Conservation (phyloP, 2,888 invertebrate genomes). For the Drosophila conformis region DNA sequence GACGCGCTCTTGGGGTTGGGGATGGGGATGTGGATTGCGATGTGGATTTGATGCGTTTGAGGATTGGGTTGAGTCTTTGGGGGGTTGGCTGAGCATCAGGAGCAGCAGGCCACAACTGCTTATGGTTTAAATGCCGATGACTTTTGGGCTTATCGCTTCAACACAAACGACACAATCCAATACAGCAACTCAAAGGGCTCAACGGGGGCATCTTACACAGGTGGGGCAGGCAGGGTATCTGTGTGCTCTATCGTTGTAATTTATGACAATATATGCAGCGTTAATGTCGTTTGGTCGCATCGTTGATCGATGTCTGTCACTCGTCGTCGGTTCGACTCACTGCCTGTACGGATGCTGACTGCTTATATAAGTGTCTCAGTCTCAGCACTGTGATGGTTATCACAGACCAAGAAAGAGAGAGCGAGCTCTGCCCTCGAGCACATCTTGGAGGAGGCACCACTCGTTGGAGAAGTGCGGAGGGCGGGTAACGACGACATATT, state of each 20-base stretch:
- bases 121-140: constrained; percentile 78
- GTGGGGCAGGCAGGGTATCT: not conserved
- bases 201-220: not conserved
- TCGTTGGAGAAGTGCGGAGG: not conserved
- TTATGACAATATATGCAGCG: constrained; percentile 84
- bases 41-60: constrained; percentile 18
- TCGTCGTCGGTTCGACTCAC: constrained; percentile 43
- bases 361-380: constrained; percentile 73
- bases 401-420: constrained; percentile 23
- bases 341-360: constrained; percentile 67
- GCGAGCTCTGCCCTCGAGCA: constrained; percentile 11
- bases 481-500: constrained; percentile 56
- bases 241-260: constrained; percentile 70
- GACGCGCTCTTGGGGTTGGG: constrained; percentile 57
- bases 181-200: constrained; percentile 41
- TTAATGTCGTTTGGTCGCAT: constrained; percentile 79
- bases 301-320: constrained; percentile 78
- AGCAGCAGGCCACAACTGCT: constrained; percentile 36
- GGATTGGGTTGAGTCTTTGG: constrained; percentile 59
- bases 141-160: constrained; percentile 68
- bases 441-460: not conserved
- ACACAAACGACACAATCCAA: constrained; percentile 45
- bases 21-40: constrained; percentile 32
- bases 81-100: constrained; percentile 57
- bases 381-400: constrained; percentile 59